Base-by-base conservation (phyloP, 2,888 invertebrate species). In the Schrankia costaestrigalis region DNA sequence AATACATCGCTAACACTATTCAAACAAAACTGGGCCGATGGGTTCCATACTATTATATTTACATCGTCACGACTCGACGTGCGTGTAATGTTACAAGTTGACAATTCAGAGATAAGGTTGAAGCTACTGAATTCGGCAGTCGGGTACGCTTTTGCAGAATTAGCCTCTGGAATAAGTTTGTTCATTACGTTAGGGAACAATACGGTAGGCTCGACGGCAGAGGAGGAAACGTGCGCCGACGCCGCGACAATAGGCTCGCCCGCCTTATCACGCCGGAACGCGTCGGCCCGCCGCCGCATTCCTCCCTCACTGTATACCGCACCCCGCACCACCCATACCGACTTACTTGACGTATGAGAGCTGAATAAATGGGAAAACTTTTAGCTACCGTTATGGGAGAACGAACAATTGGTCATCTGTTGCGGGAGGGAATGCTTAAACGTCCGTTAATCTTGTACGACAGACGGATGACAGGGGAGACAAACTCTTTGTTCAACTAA, bases 341-440 rank as follows among this genome's bases (percentile, higher is more conserved):
- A 56, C 54, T 44, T 47, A 59, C 71, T 75, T 81, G 82, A 83
- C 86, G 84, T 84, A 81, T 83, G 82, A 79, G 79, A 71, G 70
- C 72, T 79, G 83, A 85, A 86, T 84, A 85, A 86, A 86, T 87
- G 84, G 83, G 82, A 86, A 87, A 87, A 87, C 77, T 87, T 86
- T 86, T 71, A 79, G 81, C 75, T 64, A 60, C 71, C 67, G 74
- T 78, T 75, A 82, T 79, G 78, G 76, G 77, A 81, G 73, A 78
- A 70, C 72, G 74, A 81, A 87, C 87, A 87, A 84, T 84, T 84
- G 87, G 86, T 86, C 87, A 86, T 81, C 82, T 80, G 81, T 77
- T 80, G 71, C 53, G 55, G 51, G 59, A 67, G 71, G 65, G 60
- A 71, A 78, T 69, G 73, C 71, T 74, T 76, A 72, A 75, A 70